phyloP scores from a whole-genome alignment of 2,113 vertebrate genomes.

The Hippocampus zosterae region DNA sequence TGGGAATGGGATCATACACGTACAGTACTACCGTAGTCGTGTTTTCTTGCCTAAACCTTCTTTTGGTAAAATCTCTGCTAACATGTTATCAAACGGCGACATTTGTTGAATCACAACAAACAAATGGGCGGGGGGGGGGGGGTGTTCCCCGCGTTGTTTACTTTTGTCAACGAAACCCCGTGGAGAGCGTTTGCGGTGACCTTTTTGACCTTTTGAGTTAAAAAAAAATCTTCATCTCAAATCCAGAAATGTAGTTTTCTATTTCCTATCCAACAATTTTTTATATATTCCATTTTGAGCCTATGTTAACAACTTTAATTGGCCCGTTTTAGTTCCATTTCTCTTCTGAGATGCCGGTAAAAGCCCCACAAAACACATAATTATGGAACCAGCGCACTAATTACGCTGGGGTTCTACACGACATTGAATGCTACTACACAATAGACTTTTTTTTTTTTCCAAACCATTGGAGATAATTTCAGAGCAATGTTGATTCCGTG shows the following conservation, averaged over 20 bases:
- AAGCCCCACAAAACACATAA: conserved; percentile 4
- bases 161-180: neutral
- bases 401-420: conserved; percentile 22
- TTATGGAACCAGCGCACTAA: conserved; percentile 13
- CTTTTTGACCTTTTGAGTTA: conserved; percentile 1
- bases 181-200: neutral
- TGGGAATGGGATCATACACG: too few species aligned
- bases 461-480: conserved; percentile 54
- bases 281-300: conserved; percentile 3
- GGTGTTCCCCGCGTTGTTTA: neutral
- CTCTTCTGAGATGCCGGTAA: neutral
- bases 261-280: neutral
- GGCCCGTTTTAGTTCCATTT: neutral
- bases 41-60: neutral
- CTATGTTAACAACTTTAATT: conserved; percentile 3
- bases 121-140: too few species aligned
- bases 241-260: neutral
- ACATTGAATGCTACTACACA: conserved; percentile 18
- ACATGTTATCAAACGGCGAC: neutral
- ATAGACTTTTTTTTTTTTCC: conserved; percentile 28
- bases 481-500: conserved; percentile 32
- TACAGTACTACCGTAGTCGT: too few species aligned
- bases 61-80: neutral
- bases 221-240: neutral
- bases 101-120: neutral